A percentile compares a stretch with the other conserved stretches of the same genome.
Evolutionary conservation across 2,113 vertebrate species (phyloP).

Genomic region (Centrocercus urophasianus): DNA sequence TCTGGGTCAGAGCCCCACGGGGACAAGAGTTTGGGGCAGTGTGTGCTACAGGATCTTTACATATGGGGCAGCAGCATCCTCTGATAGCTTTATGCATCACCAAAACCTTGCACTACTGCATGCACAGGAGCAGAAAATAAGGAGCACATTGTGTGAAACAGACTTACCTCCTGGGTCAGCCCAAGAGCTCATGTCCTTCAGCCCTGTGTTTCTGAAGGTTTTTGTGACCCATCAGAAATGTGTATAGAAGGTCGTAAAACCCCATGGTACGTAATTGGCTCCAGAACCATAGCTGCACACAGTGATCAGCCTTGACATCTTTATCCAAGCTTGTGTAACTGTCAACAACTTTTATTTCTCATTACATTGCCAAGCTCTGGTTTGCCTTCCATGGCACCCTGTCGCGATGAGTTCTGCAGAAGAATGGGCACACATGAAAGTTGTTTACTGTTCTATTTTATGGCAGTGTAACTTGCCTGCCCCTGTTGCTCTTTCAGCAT

Average conservation of each 20-base stretch:
- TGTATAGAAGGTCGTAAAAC: background rate
- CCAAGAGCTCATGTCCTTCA: background rate
- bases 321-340: conserved; percentile 21
- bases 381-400: background rate
- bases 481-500: background rate
- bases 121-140: background rate
- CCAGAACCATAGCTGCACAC: background rate
- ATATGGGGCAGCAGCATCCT: background rate
- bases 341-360: background rate
- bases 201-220: fast-evolving
- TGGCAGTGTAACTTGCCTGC: background rate
- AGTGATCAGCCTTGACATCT: background rate
- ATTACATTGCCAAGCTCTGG: background rate
- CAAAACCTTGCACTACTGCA: background rate
- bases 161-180: background rate
- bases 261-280: fast-evolving
- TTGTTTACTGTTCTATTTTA: background rate
- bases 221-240: background rate
- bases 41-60: background rate
- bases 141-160: background rate
- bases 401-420: background rate
- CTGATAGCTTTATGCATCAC: fast-evolving
- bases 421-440: background rate
- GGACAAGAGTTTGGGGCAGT: background rate
- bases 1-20: fast-evolving